Base-by-base conservation (phyloP, 2,888 invertebrate species). In the Trachelus iudaicus region DNA sequence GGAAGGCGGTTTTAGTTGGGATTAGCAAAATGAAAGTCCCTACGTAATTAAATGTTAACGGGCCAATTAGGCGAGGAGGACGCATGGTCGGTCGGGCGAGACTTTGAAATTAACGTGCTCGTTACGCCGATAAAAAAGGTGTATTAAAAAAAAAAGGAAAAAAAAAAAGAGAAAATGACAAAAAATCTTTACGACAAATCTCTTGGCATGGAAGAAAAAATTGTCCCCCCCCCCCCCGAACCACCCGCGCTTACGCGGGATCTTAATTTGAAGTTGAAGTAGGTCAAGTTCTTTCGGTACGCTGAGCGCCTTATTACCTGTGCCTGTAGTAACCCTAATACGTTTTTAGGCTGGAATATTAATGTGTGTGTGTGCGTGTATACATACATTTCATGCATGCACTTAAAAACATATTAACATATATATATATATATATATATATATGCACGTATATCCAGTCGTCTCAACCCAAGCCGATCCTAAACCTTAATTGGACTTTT, bases 401-500 rank as follows among this genome's bases (percentile, higher is more conserved):
- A 4, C 15, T 15, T 13, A 15, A 15, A 13, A 15, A 13, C 15
- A 40, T 13, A 37, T 37, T 37, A 37, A 1, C 9, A 9, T 34
- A 34, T 34, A 37, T 37, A 37, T 37, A 23, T 40, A 40, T 6
- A 9, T 34, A 34, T 34, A 37, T 37, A 37, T 37, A 23, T 40
- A 40, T 6, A 40, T 23, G 6, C 40, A 40, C 23, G 6, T 23
- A 40, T 40, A 15, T 40, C 4, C 40, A 40, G 40, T 40, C 40
- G 15, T 40, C 40, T 23, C 23, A 40, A 40, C 23, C 23, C 40
- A 40, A 56, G 0, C 23, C 23, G 75, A 78, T 34, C 80, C 80
- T 80, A 82, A 79, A 83, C 73, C 80, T 81, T 82, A 82, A 83
- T 84, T 83, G 79, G 80, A 80, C 80, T 81, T 77, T 81, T 80